Evolutionary conservation across 2,113 vertebrate species (phyloP), one percentile per base, ranked within the genome.

Genomic region (Gymnobelideus leadbeateri): DNA sequence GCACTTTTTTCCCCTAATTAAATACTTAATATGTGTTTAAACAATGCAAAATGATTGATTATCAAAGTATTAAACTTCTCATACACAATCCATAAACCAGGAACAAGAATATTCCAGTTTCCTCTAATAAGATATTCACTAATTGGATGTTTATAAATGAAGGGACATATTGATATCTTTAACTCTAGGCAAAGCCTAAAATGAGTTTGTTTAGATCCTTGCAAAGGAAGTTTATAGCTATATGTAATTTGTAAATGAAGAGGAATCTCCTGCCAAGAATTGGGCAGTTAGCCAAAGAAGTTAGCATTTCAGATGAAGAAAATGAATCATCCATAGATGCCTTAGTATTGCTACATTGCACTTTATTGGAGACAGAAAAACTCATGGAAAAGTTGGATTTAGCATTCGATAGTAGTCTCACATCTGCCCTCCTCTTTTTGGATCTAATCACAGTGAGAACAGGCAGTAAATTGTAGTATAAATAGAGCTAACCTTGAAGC

Each of bases 101-200:
- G 10, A 12, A 37, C 57, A 37, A 37, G 11, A 68, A 37, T 31
- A 3, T 37, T 68, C 28, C 57, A 68, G 28, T 43, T 51, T 91
- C 93, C 51, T 95, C 95, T 93, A 55, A 91, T 50, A 51, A 95
- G 95, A 8, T 94, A 94, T 96, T 43, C 52, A 54, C 46, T 54
- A 14, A 2, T 89, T 47, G 50, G 0, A 0, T 61, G 37, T 92
- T 95, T 68, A 91, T 11, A 95, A 96, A 94, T 89, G 12, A 93
- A 37, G 93, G 0, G 0, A 91, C 5, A 89, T 1, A 95, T 0
- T 0, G 7, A 90, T 7, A 31, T 47, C 84, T 9, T 11, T 2
- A 0, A 91, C 93, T 92, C 3, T 46, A 47, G 51, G 19, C 14
- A 68, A n/a, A 54, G 95, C 21, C 95, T 51, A 26, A 51, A 89